Base-by-base conservation (phyloP, 2,797 vertebrate genomes). In the Percopsis omiscomaycus region DNA sequence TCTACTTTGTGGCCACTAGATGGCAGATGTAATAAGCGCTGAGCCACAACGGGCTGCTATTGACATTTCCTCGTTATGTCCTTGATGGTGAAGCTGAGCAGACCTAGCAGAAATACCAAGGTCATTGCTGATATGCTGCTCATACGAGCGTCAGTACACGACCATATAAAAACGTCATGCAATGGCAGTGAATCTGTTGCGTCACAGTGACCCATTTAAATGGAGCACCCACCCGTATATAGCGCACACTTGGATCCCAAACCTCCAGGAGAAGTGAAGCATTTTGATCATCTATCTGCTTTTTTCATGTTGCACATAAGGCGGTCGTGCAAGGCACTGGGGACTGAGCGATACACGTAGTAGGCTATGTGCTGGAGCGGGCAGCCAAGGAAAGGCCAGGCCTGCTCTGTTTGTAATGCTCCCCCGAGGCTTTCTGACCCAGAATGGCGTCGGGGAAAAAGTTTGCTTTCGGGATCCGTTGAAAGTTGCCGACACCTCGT, bases 401-500 rank as follows among this genome's bases (percentile, higher is more conserved):
- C 69, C 80, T 84, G 89, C 75, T 88, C 89, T 85, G 88, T 79
- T 90, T 90, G 77, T 71, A 67, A 6, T 67, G 57, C 59, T 81
- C 90, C 83, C 87, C 67, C 14, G 91, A 87, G 92, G 82, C 77
- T 73, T 63, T 71, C 78, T 91, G 91, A 93, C 92, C 93, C 89
- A 93, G 90, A 92, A 93, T 86, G 66, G 66, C 81, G 84, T 72
- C 69, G 86, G 78, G 81, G 81, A 68, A 78, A 85, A 87, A 86
- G 42, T 79, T 89, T 90, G 79, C 85, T 92, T 91, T 90, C 85
- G 89, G 76, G 84, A 84, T 74, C 88, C 89, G 74, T 77, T 89
- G 87, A 89, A 92, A 93, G 90, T 92, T 92, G 82, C 78, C 86
- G 87, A 86, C 87, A 89, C 77, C 84, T 90, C 86, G 91, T 90